Conservation (phyloP, 1,140 invertebrate species). For the Elysia chlorotica region DNA sequence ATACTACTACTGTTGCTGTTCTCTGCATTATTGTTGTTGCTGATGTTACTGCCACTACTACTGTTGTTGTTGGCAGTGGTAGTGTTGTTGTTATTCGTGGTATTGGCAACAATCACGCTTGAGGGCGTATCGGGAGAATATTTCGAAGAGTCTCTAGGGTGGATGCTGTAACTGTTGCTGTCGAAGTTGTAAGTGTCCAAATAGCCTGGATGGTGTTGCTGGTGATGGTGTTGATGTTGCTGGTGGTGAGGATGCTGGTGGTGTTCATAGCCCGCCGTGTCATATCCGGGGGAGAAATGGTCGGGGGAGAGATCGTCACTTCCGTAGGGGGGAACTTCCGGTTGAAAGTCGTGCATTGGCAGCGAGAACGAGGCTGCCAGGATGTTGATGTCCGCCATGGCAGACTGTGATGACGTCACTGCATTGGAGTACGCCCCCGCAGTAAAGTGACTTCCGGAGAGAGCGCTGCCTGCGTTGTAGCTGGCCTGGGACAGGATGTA, state of each 20-base stretch:
- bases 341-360: conserved; percentile 40
- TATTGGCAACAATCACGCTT: not conserved
- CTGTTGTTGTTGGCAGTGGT: conserved; percentile 4
- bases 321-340: conserved; percentile 32
- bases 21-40: not conserved
- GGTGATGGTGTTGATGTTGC: not conserved
- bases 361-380: conserved; percentile 35
- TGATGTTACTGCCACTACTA: not conserved
- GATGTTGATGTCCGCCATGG: conserved; percentile 38
- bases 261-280: conserved; percentile 23
- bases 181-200: conserved; percentile 43
- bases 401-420: conserved; percentile 26
- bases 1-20: not conserved
- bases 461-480: conserved; percentile 28
- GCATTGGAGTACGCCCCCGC: conserved; percentile 29
- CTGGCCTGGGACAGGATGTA: conserved; percentile 24
- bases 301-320: conserved; percentile 37
- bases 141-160: conserved; percentile 21
- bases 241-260: conserved; percentile 23
- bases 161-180: conserved; percentile 32
- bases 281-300: conserved; percentile 30
- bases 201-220: conserved; percentile 17
- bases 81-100: conserved; percentile 21
- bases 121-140: not conserved
- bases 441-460: conserved; percentile 26